These are phyloP conservation scores for Pheosia tremula DNA, from an alignment of 2,888 invertebrate species.

Conservation along the genomic window DNA sequence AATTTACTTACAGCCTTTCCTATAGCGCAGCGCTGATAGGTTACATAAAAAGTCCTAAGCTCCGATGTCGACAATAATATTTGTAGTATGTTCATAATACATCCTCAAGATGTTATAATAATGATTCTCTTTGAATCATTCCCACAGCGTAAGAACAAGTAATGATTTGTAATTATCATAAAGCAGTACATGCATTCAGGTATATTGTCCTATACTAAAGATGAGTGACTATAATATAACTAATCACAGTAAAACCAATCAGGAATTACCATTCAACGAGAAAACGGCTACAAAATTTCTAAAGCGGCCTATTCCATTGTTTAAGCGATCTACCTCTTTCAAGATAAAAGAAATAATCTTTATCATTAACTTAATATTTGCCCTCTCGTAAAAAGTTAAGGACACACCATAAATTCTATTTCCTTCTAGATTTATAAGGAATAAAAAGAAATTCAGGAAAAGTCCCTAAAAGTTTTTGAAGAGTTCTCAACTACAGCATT, in stretches of 20 bases:
- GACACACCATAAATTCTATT: conserved; percentile 60
- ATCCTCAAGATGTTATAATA: background rate
- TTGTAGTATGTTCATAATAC: background rate
- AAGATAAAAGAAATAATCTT: conserved; percentile 34
- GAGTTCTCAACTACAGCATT: conserved; percentile 66
- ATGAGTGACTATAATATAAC: no score
- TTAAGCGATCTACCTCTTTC: conserved; percentile 12
- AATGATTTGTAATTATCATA: background rate
- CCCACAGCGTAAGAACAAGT: background rate
- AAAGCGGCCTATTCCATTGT: background rate
- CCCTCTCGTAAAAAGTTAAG: conserved; percentile 46
- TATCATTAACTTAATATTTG: conserved; percentile 43
- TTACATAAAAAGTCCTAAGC: no score
- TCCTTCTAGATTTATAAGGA: conserved; percentile 61
- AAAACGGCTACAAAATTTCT: background rate
- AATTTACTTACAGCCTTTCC: no score
- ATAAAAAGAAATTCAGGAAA: conserved; percentile 59
- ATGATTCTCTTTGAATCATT: background rate
- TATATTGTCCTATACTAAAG: no score
- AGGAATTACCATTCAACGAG: background rate
- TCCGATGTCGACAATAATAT: conserved; percentile 10
- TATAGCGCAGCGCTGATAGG: no score
- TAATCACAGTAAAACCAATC: no score
- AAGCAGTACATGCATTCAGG: background rate
- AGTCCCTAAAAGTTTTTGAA: conserved; percentile 58